A percentile compares a stretch with the other conserved stretches of the same genome.
Evolutionary conservation across 2,113 vertebrate genomes (phyloP).

Genomic region (Ailurus styani): DNA sequence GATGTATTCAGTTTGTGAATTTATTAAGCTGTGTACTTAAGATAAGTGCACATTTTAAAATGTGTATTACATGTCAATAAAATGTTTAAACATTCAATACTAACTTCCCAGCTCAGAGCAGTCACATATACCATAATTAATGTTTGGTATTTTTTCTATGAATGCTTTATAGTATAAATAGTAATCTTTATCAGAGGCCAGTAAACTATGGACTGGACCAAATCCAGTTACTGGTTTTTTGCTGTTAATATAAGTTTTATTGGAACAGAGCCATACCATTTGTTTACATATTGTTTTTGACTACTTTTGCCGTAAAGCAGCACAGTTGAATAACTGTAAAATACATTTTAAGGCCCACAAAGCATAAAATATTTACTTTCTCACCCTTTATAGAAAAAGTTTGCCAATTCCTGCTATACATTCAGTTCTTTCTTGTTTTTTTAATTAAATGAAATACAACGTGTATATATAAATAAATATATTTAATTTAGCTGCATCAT

Average conservation of each 20-base stretch:
- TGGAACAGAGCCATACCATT: background rate
- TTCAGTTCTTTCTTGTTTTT: background rate
- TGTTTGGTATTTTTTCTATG: background rate
- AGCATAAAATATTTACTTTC: background rate
- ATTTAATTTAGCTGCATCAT: background rate
- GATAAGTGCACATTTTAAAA: background rate
- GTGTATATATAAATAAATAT: background rate
- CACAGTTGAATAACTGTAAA: background rate
- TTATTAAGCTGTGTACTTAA: background rate
- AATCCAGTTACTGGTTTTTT: background rate
- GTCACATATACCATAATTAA: background rate
- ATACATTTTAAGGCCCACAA: background rate
- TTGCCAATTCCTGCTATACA: background rate
- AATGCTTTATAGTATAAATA: background rate
- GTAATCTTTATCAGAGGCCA: background rate
- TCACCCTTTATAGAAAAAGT: background rate
- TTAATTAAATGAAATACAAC: background rate
- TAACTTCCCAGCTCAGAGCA: background rate
- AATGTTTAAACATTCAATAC: background rate
- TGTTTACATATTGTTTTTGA: background rate
- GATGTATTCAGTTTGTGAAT: background rate
- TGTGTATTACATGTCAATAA: background rate
- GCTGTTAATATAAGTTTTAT: background rate
- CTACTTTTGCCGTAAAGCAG: background rate
- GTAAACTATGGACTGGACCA: background rate